Evolutionary conservation across 2,797 vertebrate genomes (phyloP).

Genomic region (Pseudotriccus pelzelni): DNA sequence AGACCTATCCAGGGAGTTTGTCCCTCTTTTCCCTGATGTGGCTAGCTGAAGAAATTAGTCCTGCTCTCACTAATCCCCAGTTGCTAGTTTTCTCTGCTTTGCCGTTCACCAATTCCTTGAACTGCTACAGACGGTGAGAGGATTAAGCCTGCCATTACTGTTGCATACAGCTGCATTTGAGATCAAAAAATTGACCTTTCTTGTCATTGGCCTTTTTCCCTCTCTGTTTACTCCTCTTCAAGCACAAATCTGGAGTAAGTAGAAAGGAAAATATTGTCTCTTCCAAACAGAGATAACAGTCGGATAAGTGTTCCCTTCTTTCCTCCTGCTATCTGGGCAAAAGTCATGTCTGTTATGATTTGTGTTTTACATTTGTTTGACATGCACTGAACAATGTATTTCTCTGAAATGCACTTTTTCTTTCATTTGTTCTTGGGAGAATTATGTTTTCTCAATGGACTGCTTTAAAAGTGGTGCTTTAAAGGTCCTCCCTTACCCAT

Average conservation of each 20-base stretch:
- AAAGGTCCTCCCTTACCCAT: not conserved
- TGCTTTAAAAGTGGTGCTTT: not conserved
- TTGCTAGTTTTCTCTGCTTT: not conserved
- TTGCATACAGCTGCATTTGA: not conserved
- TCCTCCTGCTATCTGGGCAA: not conserved
- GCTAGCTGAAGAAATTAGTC: not conserved
- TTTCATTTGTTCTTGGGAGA: not conserved
- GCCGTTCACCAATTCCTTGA: not conserved
- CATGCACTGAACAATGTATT: fast-evolving
- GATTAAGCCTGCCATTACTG: not conserved
- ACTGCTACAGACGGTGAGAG: not conserved
- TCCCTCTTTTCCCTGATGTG: not conserved
- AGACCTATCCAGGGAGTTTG: not conserved
- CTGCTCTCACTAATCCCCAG: not conserved
- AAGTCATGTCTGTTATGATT: not conserved
- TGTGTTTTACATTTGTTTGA: not conserved
- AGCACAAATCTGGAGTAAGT: not conserved
- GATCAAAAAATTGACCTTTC: not conserved
- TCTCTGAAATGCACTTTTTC: not conserved
- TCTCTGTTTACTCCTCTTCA: not conserved
- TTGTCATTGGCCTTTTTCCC: not conserved
- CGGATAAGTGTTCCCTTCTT: not conserved
- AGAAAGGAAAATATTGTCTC: not conserved
- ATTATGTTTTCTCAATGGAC: not conserved
- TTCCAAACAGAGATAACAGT: not conserved